Conservation (phyloP, 2,888 invertebrate genomes). For the Anticlea derivata region DNA sequence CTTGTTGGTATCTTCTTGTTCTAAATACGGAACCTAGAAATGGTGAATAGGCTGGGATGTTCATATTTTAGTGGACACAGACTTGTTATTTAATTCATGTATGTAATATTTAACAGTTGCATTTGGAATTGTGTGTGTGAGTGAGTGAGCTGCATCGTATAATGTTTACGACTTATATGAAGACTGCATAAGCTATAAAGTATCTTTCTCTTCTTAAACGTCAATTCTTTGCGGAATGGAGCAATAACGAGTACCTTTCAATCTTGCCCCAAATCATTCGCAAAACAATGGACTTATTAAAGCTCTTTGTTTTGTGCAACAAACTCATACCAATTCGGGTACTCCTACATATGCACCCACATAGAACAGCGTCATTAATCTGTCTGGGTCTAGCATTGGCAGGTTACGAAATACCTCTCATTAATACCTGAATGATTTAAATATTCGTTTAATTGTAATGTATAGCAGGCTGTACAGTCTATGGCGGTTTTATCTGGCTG, state of each 20-base stretch:
- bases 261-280: slow-evolving; percentile 20
- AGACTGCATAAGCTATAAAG: background rate
- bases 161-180: slow-evolving; percentile 5
- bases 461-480: slow-evolving; percentile 23
- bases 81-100: slow-evolving; percentile 16
- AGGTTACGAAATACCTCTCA: slow-evolving; percentile 51
- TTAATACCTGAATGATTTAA: slow-evolving; percentile 45
- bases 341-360: slow-evolving; percentile 66
- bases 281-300: slow-evolving; percentile 27
- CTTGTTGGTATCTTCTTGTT: slow-evolving; percentile 46
- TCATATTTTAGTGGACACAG: slow-evolving; percentile 16
- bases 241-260: slow-evolving; percentile 20
- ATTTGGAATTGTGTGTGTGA: too few species aligned
- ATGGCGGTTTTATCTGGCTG: slow-evolving; percentile 45
- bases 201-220: background rate
- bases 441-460: slow-evolving; percentile 36
- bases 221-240: slow-evolving; percentile 1
- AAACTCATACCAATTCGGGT: slow-evolving; percentile 16
- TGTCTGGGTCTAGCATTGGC: slow-evolving; percentile 47
- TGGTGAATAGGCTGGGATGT: slow-evolving; percentile 33
- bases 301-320: slow-evolving; percentile 51
- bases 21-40: slow-evolving; percentile 50
- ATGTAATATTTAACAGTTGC: too few species aligned
- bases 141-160: too few species aligned
- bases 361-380: slow-evolving; percentile 38